Conservation (phyloP, 2,888 invertebrate genomes). For the Petrophora chlorosata region DNA sequence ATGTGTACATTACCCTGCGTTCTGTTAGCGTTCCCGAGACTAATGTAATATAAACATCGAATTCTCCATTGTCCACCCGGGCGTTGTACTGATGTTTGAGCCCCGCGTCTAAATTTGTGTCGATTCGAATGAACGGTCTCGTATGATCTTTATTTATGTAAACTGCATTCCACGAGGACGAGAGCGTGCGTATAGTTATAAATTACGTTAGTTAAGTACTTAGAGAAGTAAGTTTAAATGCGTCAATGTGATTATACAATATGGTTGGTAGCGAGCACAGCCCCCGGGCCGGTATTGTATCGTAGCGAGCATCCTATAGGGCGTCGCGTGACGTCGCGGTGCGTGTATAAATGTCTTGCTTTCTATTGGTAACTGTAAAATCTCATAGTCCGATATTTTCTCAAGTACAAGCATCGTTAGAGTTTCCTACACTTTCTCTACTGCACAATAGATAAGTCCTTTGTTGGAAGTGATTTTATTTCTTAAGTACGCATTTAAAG, state of each 20-base stretch:
- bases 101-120: conserved; percentile 57
- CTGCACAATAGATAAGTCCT: conserved; percentile 59
- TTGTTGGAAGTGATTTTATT: conserved; percentile 41
- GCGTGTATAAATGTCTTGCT: conserved; percentile 72
- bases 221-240: conserved; percentile 72
- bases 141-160: conserved; percentile 73
- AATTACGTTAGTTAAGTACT: conserved; percentile 61
- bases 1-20: conserved; percentile 74
- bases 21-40: conserved; percentile 63
- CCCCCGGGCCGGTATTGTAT: conserved; percentile 54
- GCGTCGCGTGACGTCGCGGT: conserved; percentile 75
- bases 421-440: conserved; percentile 55
- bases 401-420: conserved; percentile 70
- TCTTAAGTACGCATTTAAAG: conserved; percentile 48
- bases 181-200: conserved; percentile 71
- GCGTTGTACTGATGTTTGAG: conserved; percentile 77
- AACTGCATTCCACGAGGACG: conserved; percentile 78
- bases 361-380: conserved; percentile 60
- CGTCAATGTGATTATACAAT: conserved; percentile 79
- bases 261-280: conserved; percentile 79
- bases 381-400: conserved; percentile 70
- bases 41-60: conserved; percentile 78
- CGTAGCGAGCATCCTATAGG: conserved; percentile 73
- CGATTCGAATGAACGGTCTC: conserved; percentile 58
- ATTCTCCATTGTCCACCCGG: conserved; percentile 68